These are phyloP conservation scores for Xenopus laevis DNA, from an alignment of 2,113 vertebrate genomes.

Conservation along the genomic window DNA sequence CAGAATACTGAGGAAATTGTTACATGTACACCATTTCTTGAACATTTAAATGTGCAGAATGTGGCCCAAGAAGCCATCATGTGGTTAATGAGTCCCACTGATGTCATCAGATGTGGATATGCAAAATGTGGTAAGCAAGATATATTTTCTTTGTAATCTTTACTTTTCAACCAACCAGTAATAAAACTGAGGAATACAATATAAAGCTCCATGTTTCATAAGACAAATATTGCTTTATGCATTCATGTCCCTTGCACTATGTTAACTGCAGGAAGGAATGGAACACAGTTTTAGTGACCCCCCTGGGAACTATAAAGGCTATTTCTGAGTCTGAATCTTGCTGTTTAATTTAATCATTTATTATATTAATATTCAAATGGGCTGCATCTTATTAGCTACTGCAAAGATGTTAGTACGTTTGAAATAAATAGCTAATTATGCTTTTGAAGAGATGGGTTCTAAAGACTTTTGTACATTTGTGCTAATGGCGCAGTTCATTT, in stretches of 20 bases:
- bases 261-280: constrained; percentile 75
- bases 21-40: too few species aligned
- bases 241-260: constrained; percentile 69
- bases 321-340: constrained; percentile 84
- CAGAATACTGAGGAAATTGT: background rate
- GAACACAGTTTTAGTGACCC: constrained; percentile 77
- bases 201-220: constrained; percentile 76
- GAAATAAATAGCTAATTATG: constrained; percentile 82
- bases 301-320: constrained; percentile 78
- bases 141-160: constrained; percentile 65
- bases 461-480: constrained; percentile 72
- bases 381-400: constrained; percentile 82
- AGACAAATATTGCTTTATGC: constrained; percentile 75
- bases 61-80: too few species aligned
- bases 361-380: constrained; percentile 86
- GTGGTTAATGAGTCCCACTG: background rate
- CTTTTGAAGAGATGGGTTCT: constrained; percentile 75
- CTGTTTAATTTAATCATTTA: constrained; percentile 87
- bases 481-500: constrained; percentile 75
- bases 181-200: constrained; percentile 69
- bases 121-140: constrained; percentile 47
- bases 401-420: constrained; percentile 78
- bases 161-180: constrained; percentile 66
- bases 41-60: too few species aligned
- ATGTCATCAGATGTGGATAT: too few species aligned